Base-by-base conservation (phyloP, 1,140 invertebrate species). In the Ips nitidus region DNA sequence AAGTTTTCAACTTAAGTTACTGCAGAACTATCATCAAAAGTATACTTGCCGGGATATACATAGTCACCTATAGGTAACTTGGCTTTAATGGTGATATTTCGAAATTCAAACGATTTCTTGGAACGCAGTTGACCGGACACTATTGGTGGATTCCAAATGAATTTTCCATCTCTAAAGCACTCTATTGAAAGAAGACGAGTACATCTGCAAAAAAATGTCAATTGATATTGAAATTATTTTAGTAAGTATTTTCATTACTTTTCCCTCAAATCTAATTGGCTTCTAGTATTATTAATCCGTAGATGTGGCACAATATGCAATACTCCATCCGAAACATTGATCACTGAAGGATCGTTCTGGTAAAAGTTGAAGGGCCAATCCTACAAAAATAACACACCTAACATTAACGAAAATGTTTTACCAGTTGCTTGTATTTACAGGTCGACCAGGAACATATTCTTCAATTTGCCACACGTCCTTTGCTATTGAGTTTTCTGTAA, bases 31-130 rank as follows among this genome's bases (percentile, higher is more conserved):
- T 22, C 22, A 22, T 22, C 4, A 1, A 47, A 47, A 47, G 45
- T n/a, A 5, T 47, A 47, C n/a, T 47, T 75, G 78, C 78, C 62
- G 69, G 88, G 88, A 83, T 86, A 89, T 41, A 90, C 78, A 88
- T 88, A 90, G 78, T 90, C 88, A 47, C 88, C 88, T 2, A 75
- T 76, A 0, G 89, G 89, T 59, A 90, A 77, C 80, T 88, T 89
- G 2, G 88, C 88, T 41, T 82, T 82, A 39, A 90, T 80, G 80
- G 89, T 84, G 43, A 90, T 78, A 67, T 82, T 83, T 3, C 87
- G 88, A 66, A 88, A 89, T 61, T 78, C 78, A 76, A 87, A 87
- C 42, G 79, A 78, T 71, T 88, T 84, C 8, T 83, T 85, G 0
- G 90, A 89, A 39, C 59, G 67, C 2, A 77, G 58, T 69, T 71